Evolutionary conservation across 2,797 vertebrate genomes (phyloP), one percentile per base, ranked within the genome.

Genomic region (Myotis daubentonii): DNA sequence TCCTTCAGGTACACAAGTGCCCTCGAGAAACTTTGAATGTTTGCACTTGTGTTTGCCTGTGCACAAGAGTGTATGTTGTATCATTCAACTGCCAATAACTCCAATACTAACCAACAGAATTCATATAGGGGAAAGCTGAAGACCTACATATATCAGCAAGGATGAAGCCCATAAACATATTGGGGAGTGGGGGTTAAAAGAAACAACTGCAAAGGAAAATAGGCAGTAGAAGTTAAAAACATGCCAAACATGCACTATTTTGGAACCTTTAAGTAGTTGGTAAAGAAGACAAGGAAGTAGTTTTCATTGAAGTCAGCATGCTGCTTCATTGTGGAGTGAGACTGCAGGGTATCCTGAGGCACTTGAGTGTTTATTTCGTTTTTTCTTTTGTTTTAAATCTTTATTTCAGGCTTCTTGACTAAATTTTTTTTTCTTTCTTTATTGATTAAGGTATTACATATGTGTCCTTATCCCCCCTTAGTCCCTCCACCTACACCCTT

Each of bases 101-200:
- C 3, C 23, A 30, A 8, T 22, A 10, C 41, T 44, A 33, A 3
- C 41, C 8, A 23, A 6, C 41, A 71, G 47, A 60, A 60, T 6
- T 25, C 62, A 55, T 36, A 28, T 3, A 8, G 3, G 19, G 49
- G 74, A 38, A 51, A 9, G 8, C n/a, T 8, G 1, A n/a, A 79
- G 55, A 65, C 10, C 33, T 10, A 2, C 8, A 0, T 44, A 8
- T 4, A 1, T 19, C 41, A 20, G 53, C 70, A 23, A 0, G 15
- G 44, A 28, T 19, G 60, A 76, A 17, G 53, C 49, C 47, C 8
- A 1, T 12, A 49, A 53, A 62, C 60, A 5, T 19, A 10, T 13
- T 1, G 47, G 28, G 62, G 6, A 15, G 30, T 44, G 17, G 38
- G 8, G 23, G 13, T 22, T 22, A 28, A 71, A 20, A 49, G 75